These are phyloP conservation scores for Nineta flava DNA, from an alignment of 2,888 invertebrate genomes.

Conservation along the genomic window DNA sequence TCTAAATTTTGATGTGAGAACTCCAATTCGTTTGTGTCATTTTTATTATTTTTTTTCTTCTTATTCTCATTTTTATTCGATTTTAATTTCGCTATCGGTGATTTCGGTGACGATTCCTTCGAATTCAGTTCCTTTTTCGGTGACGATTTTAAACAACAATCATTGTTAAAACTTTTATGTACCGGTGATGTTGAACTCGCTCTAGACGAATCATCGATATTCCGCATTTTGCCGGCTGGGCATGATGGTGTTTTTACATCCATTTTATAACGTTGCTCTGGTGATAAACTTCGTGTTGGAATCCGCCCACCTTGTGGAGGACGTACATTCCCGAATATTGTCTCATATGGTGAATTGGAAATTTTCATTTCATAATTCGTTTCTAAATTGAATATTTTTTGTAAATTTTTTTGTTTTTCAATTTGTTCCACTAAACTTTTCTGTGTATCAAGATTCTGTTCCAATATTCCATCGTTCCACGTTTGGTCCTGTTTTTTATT, in stretches of 20 bases:
- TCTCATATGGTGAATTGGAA: not conserved
- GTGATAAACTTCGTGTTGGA: conserved; percentile 5
- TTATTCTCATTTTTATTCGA: not conserved
- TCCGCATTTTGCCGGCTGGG: not conserved
- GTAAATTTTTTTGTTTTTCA: not conserved
- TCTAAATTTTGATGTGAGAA: conserved; percentile 20
- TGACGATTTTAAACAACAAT: too few relatives aligned
- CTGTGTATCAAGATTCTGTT: not conserved
- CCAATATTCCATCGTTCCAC: not conserved
- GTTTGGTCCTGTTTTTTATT: not conserved
- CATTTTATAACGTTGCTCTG: conserved; percentile 5
- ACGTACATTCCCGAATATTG: not conserved
- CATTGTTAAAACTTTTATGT: too few relatives aligned
- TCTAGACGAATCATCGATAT: not conserved
- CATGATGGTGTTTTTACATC: conserved; percentile 1
- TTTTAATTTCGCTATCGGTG: not conserved
- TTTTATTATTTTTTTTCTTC: conserved; percentile 4
- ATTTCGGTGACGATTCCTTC: not conserved
- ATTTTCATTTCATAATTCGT: not conserved
- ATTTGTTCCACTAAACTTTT: not conserved
- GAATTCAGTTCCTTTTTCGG: too few relatives aligned
- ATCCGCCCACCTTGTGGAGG: not conserved
- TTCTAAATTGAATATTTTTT: not conserved
- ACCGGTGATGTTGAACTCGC: not conserved
- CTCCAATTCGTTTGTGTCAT: conserved; percentile 3